Conservation (phyloP, 2,888 invertebrate genomes). For the Oscheius sp. region DNA sequence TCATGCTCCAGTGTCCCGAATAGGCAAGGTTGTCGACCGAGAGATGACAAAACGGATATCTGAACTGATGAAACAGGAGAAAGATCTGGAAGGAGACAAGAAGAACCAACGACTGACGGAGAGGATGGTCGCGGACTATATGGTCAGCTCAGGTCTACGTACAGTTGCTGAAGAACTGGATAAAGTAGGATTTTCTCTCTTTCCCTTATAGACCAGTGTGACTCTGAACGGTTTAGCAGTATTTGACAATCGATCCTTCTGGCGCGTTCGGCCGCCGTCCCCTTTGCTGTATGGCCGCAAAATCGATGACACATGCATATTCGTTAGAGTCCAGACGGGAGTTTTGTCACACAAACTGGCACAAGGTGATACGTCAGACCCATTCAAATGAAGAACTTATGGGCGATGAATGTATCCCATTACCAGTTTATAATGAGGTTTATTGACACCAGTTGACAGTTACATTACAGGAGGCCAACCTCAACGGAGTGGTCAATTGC, state of each 20-base stretch:
- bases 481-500: conserved; percentile 1
- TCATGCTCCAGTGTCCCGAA: conserved; percentile 87
- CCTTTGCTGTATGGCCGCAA: conserved; percentile 15
- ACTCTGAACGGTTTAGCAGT: conserved; percentile 8
- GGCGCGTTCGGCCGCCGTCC: conserved; percentile 2
- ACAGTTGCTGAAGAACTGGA: conserved; percentile 54
- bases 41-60: conserved; percentile 48
- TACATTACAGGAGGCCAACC: conserved; percentile 11
- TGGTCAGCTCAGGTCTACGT: conserved; percentile 47
- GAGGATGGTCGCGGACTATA: conserved; percentile 43
- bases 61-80: conserved; percentile 53
- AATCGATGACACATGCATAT: conserved; percentile 32
- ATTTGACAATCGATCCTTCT: conserved; percentile 15
- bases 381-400: background rate
- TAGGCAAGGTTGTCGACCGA: conserved; percentile 91
- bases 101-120: conserved; percentile 12
- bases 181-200: conserved; percentile 49
- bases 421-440: background rate
- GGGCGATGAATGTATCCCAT: background rate
- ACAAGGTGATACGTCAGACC: background rate
- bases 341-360: background rate
- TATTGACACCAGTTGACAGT: background rate
- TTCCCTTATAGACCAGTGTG: background rate
- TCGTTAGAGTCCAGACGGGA: conserved; percentile 13
- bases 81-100: conserved; percentile 54